Evolutionary conservation across 1,140 invertebrate genomes (phyloP).

Genomic region (Acyrthosiphon pisum): DNA sequence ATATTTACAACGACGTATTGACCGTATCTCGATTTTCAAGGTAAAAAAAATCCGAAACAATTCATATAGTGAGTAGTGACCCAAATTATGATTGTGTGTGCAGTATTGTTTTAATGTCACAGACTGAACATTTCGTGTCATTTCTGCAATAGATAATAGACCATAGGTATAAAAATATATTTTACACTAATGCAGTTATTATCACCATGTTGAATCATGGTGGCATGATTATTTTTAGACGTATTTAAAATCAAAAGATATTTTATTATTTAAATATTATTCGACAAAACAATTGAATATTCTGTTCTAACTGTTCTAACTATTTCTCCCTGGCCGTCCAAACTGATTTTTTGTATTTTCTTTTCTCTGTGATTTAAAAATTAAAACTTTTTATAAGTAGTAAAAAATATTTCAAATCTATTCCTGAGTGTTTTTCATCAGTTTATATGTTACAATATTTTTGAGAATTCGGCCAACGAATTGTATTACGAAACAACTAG

Average conservation of each 20-base stretch:
- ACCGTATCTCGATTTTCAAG: background rate
- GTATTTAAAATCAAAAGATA: background rate
- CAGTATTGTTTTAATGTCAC: background rate
- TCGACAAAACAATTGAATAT: background rate
- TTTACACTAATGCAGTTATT: background rate
- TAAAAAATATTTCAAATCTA: background rate
- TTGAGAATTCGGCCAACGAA: background rate
- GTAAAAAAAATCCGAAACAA: background rate
- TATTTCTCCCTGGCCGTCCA: background rate
- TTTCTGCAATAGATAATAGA: background rate
- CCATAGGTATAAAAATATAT: background rate
- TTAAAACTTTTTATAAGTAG: background rate
- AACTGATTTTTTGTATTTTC: background rate
- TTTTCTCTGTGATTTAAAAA: no score
- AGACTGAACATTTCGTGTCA: background rate
- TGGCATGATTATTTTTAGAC: background rate
- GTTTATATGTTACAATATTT: background rate
- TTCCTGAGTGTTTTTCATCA: background rate
- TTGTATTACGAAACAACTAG: background rate
- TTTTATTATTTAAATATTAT: background rate
- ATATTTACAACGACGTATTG: background rate
- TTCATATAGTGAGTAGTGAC: background rate
- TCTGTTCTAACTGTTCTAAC: background rate
- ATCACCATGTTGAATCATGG: no score
- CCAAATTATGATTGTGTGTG: background rate